Evolutionary conservation across 2,113 vertebrate genomes (phyloP).

Genomic region (Myotis brandtii): DNA sequence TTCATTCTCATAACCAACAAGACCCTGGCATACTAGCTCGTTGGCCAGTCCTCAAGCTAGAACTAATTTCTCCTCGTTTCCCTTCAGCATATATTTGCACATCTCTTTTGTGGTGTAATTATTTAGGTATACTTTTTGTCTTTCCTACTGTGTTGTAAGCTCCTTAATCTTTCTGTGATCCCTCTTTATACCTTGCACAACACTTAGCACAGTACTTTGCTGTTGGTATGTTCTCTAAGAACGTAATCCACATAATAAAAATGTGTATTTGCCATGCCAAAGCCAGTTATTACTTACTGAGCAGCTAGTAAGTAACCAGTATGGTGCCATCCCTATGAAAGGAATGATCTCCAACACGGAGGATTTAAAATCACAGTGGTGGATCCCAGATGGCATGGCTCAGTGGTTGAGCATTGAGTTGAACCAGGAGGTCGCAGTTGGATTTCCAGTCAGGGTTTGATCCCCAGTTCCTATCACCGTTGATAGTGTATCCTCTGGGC

Average conservation of each 20-base stretch:
- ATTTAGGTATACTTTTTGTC: not conserved
- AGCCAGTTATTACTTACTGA: not conserved
- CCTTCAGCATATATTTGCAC: not conserved
- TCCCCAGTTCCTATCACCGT: not conserved
- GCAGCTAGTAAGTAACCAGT: not conserved
- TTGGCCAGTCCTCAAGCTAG: not conserved
- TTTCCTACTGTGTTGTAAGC: not conserved
- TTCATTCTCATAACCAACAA: slow-evolving; percentile 53
- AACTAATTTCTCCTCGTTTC: not conserved
- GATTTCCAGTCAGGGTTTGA: no score
- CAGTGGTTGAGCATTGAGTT: no score
- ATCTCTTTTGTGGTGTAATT: not conserved
- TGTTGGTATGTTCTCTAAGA: not conserved
- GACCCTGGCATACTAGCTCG: not conserved
- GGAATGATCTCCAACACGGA: not conserved
- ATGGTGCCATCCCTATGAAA: not conserved
- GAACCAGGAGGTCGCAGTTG: no score
- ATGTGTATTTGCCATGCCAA: slow-evolving; percentile 1
- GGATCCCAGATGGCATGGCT: not conserved
- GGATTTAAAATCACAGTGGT: not conserved
- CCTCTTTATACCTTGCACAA: not conserved
- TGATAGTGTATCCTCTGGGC: not conserved
- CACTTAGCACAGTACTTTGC: not conserved
- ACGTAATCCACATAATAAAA: not conserved
- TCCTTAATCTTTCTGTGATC: not conserved